Conservation (phyloP, 2,888 invertebrate genomes). For the Hymenopus coronatus region DNA sequence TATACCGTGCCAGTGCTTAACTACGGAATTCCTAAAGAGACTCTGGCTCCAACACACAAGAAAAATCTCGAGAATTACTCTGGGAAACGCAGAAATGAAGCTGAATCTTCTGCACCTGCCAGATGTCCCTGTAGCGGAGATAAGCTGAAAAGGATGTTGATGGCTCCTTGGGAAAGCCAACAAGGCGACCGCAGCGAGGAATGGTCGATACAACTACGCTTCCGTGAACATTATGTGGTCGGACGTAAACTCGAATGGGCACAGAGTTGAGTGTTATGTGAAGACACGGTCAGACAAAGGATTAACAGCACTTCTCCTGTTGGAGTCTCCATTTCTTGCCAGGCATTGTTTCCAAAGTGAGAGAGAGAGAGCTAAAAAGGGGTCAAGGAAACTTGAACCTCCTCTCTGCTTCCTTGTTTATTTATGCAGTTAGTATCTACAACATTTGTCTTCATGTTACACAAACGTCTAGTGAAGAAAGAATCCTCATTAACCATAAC, state of each 20-base stretch:
- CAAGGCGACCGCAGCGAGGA: background rate
- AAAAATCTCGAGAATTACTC: too few relatives aligned
- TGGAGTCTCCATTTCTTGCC: background rate
- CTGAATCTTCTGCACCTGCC: background rate
- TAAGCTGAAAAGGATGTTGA: background rate
- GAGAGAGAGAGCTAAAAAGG: background rate
- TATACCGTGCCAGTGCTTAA: too few relatives aligned
- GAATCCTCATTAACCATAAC: too few relatives aligned
- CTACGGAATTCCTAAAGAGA: too few relatives aligned
- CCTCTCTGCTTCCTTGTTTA: too few relatives aligned
- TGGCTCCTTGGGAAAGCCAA: background rate
- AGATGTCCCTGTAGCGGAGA: background rate
- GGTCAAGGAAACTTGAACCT: background rate
- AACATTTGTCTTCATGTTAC: too few relatives aligned
- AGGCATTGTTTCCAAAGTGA: background rate
- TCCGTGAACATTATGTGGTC: background rate
- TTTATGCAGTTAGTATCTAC: too few relatives aligned
- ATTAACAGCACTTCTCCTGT: background rate
- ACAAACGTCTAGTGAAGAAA: too few relatives aligned
- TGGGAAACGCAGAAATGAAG: too few relatives aligned
- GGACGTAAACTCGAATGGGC: background rate
- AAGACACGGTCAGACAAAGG: background rate
- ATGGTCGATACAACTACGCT: background rate
- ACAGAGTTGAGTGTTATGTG: background rate
- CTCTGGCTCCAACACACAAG: too few relatives aligned